Conservation (phyloP, 2,113 vertebrate species). For the Aramus guarauna region DNA sequence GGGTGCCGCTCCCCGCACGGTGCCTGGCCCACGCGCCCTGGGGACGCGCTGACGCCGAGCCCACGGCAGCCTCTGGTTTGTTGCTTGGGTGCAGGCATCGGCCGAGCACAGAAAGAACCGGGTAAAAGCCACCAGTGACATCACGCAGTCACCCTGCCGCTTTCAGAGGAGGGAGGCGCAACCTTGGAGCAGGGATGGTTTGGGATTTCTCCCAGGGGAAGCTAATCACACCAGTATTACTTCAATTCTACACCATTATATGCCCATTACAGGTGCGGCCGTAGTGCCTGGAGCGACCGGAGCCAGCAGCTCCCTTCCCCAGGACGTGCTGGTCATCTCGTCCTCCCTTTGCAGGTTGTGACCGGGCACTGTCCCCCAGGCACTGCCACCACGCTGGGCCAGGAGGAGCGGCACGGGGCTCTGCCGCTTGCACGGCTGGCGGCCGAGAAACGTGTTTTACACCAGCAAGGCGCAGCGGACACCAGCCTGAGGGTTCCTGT, state of each 20-base stretch:
- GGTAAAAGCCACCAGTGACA: not conserved
- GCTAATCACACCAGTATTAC: not conserved
- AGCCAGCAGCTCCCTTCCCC: not conserved
- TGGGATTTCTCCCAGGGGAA: not conserved
- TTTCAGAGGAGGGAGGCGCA: not conserved
- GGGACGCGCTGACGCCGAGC: fast-evolving
- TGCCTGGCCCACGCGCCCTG: not conserved
- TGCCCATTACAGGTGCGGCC: not conserved
- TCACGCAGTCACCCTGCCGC: fast-evolving
- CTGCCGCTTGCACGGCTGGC: not conserved
- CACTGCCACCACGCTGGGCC: not conserved
- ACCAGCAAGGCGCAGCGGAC: too few species aligned
- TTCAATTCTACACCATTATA: not conserved
- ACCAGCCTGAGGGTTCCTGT: not conserved
- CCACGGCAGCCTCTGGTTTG: not conserved
- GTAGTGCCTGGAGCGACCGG: not conserved
- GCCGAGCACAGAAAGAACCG: fast-evolving
- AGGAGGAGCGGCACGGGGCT: not conserved
- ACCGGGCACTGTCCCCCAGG: fast-evolving
- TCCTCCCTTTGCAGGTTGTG: not conserved
- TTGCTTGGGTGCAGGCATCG: not conserved
- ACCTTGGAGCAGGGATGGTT: not conserved
- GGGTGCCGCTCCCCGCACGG: not conserved
- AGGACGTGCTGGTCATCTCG: fast-evolving
- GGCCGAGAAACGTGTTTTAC: fast-evolving